These are phyloP conservation scores for Sitobion miscanthi DNA, from an alignment of 1,140 invertebrate genomes.

Conservation along the genomic window DNA sequence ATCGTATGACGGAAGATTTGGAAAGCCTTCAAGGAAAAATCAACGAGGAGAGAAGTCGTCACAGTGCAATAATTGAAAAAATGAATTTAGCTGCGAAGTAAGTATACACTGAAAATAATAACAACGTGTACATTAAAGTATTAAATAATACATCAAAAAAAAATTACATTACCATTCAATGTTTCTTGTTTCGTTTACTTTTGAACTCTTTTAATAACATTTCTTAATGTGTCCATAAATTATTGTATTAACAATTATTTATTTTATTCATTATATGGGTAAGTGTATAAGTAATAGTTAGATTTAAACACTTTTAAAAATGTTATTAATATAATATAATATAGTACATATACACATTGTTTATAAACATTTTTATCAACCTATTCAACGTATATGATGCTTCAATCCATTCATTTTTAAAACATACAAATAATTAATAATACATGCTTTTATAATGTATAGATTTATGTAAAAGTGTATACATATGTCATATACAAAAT, in stretches of 20 bases:
- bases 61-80: conserved; percentile 72
- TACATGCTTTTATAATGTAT: too few relatives aligned
- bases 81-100: conserved; percentile 69
- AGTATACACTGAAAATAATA: not conserved
- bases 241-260: too few relatives aligned
- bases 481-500: too few relatives aligned
- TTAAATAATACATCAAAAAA: not conserved
- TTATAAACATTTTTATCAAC: not conserved
- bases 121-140: not conserved
- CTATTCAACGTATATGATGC: not conserved
- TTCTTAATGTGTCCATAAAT: not conserved
- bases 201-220: not conserved
- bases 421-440: not conserved
- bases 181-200: not conserved
- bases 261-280: not conserved
- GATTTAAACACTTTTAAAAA: not conserved
- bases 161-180: not conserved
- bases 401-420: not conserved
- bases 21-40: conserved; percentile 74
- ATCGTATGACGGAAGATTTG: conserved; percentile 75
- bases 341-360: not conserved
- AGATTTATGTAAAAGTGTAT: not conserved
- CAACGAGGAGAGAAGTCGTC: conserved; percentile 72
- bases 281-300: not conserved
- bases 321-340: too few relatives aligned